Evolutionary conservation across 1,140 invertebrate species (phyloP), one percentile per base, ranked within the genome.

Genomic region (Druon quercuslanigerum): DNA sequence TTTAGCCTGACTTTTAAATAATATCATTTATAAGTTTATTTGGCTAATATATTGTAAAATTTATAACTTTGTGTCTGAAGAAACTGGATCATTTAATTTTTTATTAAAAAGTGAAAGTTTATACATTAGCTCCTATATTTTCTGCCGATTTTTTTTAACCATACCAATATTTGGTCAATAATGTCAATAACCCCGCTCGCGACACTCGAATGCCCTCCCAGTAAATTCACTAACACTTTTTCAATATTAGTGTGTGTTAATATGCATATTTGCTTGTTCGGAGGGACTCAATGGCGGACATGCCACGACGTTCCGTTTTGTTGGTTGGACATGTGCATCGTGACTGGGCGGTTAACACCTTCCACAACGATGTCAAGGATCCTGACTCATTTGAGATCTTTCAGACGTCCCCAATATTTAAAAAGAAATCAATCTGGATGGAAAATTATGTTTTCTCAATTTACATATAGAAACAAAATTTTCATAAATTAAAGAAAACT

Each of bases 341-440:
- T 88, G 87, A 88, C 87, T 88, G 83, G 86, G 77, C 87, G 86
- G 84, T 87, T 87, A 88, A 86, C 86, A 81, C 83, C 79, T 83
- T 72, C 57, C 72, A 74, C 79, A 73, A 54, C 70, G 72, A 57
- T 57, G 19, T 25, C 56, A 71, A 83, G 60, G 73, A 56, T 57
- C 75, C 77, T 85, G 84, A 86, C 78, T 87, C 87, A 87, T 84
- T 84, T 73, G n/a, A 40, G 20, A 73, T 73, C 19, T 57, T 73
- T 54, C 9, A 9, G 19, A 17, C 33, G 19, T 16, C 14, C 25
- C 17, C 14, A n/a, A 51, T 40, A 72, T 71, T 71, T 25, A 13
- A 57, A 40, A 57, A 50, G 60, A 57, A 73, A 6, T 73, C 14
- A 4, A 70, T 75, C 72, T 70, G 66, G 52, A 11, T 19, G 60